Percentiles rank a stretch among this genome's conserved stretches.
Conservation (phyloP, 2,797 vertebrate species). For the Chromobotia macracanthus region DNA sequence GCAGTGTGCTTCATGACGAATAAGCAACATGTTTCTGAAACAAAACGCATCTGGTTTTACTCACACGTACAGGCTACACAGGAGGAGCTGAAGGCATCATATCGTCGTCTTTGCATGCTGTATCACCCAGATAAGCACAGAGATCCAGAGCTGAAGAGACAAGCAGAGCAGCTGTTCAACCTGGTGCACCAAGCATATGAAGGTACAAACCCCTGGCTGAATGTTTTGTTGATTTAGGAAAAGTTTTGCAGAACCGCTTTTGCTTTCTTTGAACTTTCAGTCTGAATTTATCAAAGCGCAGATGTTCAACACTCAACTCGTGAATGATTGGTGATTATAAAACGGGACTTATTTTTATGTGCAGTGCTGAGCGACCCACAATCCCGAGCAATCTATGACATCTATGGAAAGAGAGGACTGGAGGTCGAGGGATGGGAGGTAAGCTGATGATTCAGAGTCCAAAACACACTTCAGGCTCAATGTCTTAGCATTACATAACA, state of each 20-base stretch:
- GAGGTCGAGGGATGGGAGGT: constrained; percentile 99
- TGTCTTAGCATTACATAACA: background rate
- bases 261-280: too few species aligned
- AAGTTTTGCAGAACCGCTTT: background rate
- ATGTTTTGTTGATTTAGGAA: background rate
- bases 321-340: constrained; percentile 14
- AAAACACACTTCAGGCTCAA: background rate
- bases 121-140: constrained; percentile 99
- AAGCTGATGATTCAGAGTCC: constrained; percentile 63
- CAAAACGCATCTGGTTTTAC: background rate
- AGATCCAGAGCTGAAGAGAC: constrained; percentile 91
- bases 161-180: constrained; percentile 96
- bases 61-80: constrained; percentile 84
- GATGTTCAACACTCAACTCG: background rate
- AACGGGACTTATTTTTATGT: constrained; percentile 56
- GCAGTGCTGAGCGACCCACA: constrained; percentile 96
- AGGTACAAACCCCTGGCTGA: constrained; percentile 76
- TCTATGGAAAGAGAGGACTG: constrained; percentile 96
- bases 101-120: constrained; percentile 94
- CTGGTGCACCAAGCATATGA: constrained; percentile 96
- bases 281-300: background rate
- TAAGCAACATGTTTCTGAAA: background rate
- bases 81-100: constrained; percentile 93
- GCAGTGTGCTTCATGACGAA: background rate
- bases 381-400: constrained; percentile 96